A percentile compares a stretch with the other conserved stretches of the same genome.
Conservation (phyloP, 2,888 invertebrate genomes). For the Dryococelus australis region DNA sequence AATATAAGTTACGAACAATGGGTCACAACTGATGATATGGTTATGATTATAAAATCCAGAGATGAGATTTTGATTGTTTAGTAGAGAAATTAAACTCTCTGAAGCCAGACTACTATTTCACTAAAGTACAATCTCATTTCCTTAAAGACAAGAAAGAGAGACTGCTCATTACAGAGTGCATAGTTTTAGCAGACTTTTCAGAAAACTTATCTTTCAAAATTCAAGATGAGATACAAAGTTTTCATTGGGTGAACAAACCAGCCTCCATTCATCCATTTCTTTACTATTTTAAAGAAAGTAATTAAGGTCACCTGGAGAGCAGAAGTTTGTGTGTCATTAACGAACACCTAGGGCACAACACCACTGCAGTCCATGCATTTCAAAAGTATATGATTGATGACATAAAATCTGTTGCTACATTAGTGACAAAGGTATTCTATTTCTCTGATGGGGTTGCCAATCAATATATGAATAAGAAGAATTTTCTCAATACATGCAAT, state of each 20-base stretch:
- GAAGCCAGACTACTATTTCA: background rate
- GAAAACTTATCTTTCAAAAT: slow-evolving; percentile 16
- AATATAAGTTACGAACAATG: slow-evolving; percentile 20
- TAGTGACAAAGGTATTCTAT: slow-evolving; percentile 7
- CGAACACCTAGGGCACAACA: background rate
- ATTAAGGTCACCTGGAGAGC: background rate
- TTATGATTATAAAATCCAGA: background rate
- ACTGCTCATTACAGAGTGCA: background rate
- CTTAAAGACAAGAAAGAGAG: background rate
- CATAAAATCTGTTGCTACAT: background rate
- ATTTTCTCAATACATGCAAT: background rate
- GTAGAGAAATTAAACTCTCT: slow-evolving; percentile 13
- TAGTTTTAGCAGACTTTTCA: background rate
- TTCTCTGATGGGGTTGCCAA: background rate
- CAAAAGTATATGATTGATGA: slow-evolving; percentile 23
- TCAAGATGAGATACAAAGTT: background rate
- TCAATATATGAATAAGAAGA: background rate
- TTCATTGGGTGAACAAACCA: slow-evolving; percentile 21
- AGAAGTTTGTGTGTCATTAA: slow-evolving; percentile 1
- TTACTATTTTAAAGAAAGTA: slow-evolving; percentile 12
- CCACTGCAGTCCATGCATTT: slow-evolving; percentile 9
- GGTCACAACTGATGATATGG: slow-evolving; percentile 18
- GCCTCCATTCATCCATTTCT: background rate
- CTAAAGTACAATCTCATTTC: background rate
- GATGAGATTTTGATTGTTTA: slow-evolving; percentile 1